Evolutionary conservation across 2,797 vertebrate genomes (phyloP), one percentile per base, ranked within the genome.

Genomic region (Sebastes minor): DNA sequence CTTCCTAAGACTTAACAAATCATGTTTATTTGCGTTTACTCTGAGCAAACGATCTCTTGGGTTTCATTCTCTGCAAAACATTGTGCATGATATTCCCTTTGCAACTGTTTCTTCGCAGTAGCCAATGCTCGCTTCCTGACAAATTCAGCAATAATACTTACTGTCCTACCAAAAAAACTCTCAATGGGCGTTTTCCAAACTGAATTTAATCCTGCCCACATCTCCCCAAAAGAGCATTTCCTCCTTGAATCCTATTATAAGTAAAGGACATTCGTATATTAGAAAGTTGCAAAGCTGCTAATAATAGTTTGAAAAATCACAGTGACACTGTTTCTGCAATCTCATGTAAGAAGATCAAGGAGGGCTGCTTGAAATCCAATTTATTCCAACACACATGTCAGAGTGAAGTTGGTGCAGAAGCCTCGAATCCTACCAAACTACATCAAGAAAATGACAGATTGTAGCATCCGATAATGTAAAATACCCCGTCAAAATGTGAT

Each of bases 61-160:
- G 70, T 42, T 84, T 78, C 78, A 22, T 33, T 79, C 27, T 56
- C 63, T 28, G 71, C 59, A 28, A 74, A 81, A 71, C 67, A 76
- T 70, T 82, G 33, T 38, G 53, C 83, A 74, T 14, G 66, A 79
- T 55, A 70, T 38, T 88, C 69, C 28, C 57, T 71, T 22, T 66
- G 72, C 74, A 65, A 61, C 60, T 20, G 61, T 75, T 71, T 72
- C 22, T 65, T 82, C 75, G 38, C 35, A 56, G 67, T 28, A 38
- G 42, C 67, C 28, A 49, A 61, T 16, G 46, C 60, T 74, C 16
- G 0, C 67, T 33, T 61, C 53, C 64, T 80, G 71, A 82, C 71
- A 77, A 70, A 78, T 42, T 16, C 59, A 56, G 53, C 73, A 80
- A 57, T 55, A 67, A 65, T 20, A 20, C 30, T 65, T 61, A 28